Evolutionary conservation across 2,888 invertebrate genomes (phyloP), one percentile per base, ranked within the genome.

Genomic region (Trimorus sp.): DNA sequence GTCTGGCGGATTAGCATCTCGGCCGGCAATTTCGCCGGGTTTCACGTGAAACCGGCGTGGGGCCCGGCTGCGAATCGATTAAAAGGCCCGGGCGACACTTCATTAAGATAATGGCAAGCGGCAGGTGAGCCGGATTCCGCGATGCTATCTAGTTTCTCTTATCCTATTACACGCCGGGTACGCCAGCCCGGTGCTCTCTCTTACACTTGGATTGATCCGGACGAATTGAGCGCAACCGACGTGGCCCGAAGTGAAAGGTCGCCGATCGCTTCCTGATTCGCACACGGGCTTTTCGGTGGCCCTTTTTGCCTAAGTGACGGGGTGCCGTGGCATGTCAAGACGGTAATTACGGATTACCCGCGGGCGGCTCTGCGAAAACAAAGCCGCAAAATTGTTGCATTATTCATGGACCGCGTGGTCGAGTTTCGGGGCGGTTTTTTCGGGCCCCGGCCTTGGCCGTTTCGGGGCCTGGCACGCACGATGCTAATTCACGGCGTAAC

Each of bases 311-410:
- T 45, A 12, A 45, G n/a, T 45, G 6, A 45, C 45, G 45, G 45
- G 1, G n/a, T 45, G 1, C 45, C 45, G 45, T n/a, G 1, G 26
- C 26, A 45, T 9, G 45, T 9, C 45, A 1, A 45, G 45, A 45
- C 26, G 26, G 74, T 71, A 71, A 78, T 78, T 78, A 66, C 65
- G 51, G 65, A 69, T 77, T 69, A 77, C 26, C 63, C 49, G 42
- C 38, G 58, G 36, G 37, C 48, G 71, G 84, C 77, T 75, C 84
- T 70, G 83, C 84, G 87, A 86, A 87, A 86, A 88, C 87, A 87
- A 87, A 87, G 88, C 89, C 85, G 15, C 14, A 84, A 83, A 86
- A 89, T 88, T 87, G 86, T 87, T 89, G 88, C 88, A 89, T 89
- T 89, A 89, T 89, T 89, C 89, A 89, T 89, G 87, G 80, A 76